A percentile compares a stretch with the other conserved stretches of the same genome.
Evolutionary conservation across 2,113 vertebrate species (phyloP).

Genomic region (Hyperopisus bebe): DNA sequence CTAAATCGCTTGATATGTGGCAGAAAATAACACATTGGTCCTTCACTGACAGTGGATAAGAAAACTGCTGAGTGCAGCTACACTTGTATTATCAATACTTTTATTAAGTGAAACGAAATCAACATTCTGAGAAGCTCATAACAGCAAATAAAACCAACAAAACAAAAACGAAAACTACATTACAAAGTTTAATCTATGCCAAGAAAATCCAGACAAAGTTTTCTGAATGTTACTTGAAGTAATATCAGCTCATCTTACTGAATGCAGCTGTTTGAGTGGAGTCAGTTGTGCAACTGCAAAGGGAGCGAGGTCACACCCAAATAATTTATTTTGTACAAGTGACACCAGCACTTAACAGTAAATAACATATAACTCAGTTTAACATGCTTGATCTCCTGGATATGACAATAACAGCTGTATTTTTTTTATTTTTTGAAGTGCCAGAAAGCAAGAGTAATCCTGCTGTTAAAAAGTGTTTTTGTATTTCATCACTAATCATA

Average conservation of each 20-base stretch:
- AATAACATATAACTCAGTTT: not conserved
- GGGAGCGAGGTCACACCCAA: not conserved
- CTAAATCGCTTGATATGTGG: constrained; percentile 8
- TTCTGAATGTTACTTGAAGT: not conserved
- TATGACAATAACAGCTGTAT: not conserved
- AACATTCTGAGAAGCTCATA: not conserved
- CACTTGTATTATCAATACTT: not conserved
- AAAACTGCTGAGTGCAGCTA: constrained; percentile 12
- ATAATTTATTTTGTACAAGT: not conserved
- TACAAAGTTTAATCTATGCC: not conserved
- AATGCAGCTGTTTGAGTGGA: not conserved
- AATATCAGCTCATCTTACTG: not conserved
- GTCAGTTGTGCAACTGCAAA: not conserved
- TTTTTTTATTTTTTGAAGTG: not conserved
- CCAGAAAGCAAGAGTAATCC: not conserved
- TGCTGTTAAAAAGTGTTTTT: not conserved
- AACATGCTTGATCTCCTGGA: not conserved
- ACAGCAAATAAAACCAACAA: not conserved
- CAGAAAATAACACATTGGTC: not conserved
- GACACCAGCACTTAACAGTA: not conserved
- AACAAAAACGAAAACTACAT: not conserved
- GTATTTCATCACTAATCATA: not conserved
- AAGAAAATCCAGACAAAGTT: not conserved
- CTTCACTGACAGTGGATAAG: not conserved
- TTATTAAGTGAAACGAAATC: not conserved